Conservation (phyloP, 2,888 invertebrate species). For the Pantelozetes paolii region DNA sequence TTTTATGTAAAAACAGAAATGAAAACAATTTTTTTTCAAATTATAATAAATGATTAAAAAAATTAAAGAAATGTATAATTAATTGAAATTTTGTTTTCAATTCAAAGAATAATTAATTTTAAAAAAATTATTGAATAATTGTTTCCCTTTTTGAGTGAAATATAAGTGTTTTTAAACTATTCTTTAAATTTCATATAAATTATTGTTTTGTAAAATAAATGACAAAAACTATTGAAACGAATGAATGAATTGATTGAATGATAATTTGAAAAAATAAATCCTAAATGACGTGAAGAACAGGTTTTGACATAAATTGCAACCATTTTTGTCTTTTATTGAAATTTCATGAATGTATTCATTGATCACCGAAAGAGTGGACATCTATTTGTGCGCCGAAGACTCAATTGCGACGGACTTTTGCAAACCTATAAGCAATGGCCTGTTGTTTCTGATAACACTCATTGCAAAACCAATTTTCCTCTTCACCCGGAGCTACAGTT, state of each 20-base stretch:
- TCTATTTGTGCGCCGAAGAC: neutral
- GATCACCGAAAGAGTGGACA: neutral
- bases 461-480: conserved; percentile 89
- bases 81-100: too few species aligned
- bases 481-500: conserved; percentile 59
- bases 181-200: neutral
- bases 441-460: conserved; percentile 59
- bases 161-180: too few species aligned
- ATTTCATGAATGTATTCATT: neutral
- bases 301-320: conserved; percentile 21
- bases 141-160: too few species aligned
- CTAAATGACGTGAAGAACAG: conserved; percentile 26
- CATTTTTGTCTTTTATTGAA: conserved; percentile 3
- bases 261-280: neutral
- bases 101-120: too few species aligned
- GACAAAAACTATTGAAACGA: neutral
- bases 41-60: too few species aligned
- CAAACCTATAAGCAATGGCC: conserved; percentile 3
- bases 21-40: too few species aligned
- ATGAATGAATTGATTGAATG: neutral
- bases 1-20: too few species aligned
- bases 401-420: conserved; percentile 14
- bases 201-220: neutral
- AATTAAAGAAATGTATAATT: too few species aligned
- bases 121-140: too few species aligned